Evolutionary conservation across 2,113 vertebrate species (phyloP).

Genomic region (Stictonetta naevosa): DNA sequence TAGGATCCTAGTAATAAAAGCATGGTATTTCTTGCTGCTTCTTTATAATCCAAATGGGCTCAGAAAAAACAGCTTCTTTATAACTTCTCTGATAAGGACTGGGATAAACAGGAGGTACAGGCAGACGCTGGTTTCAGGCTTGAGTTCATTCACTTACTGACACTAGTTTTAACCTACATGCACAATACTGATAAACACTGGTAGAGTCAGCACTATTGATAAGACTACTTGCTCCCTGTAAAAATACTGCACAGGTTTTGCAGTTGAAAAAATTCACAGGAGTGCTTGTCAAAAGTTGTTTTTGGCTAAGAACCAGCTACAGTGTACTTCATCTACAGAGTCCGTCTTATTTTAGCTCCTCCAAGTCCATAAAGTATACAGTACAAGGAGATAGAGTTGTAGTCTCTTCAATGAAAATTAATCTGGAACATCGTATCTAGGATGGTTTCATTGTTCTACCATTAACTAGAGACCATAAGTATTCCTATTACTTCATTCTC

Average conservation of each 20-base stretch:
- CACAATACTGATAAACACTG: conserved; percentile 54
- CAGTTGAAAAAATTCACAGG: background rate
- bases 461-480: background rate
- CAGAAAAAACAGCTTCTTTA: conserved; percentile 53
- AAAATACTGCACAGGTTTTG: conserved; percentile 1
- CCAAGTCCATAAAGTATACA: background rate
- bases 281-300: background rate
- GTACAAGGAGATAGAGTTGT: background rate
- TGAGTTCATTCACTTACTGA: conserved; percentile 3
- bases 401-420: background rate
- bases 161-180: conserved; percentile 59
- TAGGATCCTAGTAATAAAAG: conserved; percentile 61
- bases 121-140: background rate
- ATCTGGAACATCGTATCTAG: background rate
- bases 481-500: background rate
- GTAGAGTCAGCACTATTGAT: conserved; percentile 61
- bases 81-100: conserved; percentile 63
- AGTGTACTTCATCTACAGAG: background rate
- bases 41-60: conserved; percentile 37
- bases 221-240: background rate
- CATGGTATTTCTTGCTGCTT: conserved; percentile 36
- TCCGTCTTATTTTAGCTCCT: background rate
- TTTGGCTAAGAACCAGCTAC: background rate
- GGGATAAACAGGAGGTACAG: conserved; percentile 37
- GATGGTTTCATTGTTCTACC: background rate